A percentile compares a stretch with the other conserved stretches of the same genome.
Conservation (phyloP, 1,140 invertebrate species). For the Platyscapa corneri region DNA sequence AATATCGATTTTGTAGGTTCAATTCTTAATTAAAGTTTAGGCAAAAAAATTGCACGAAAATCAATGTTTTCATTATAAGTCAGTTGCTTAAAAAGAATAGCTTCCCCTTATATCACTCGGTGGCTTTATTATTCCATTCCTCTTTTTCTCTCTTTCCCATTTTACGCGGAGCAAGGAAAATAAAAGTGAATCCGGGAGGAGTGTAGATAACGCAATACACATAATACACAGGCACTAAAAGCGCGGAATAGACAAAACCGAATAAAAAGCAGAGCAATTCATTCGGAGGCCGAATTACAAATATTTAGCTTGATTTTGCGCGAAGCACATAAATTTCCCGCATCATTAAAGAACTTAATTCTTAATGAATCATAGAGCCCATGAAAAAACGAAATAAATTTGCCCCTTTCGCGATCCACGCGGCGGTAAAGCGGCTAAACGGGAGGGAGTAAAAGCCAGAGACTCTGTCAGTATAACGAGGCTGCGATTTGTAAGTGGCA, state of each 20-base stretch:
- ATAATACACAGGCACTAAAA: not conserved
- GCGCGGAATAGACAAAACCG: not conserved
- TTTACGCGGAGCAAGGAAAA: not conserved
- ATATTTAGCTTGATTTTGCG: conserved; percentile 25
- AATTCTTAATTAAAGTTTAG: not conserved
- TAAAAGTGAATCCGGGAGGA: not conserved
- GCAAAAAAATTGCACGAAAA: not conserved
- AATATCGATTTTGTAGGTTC: not conserved
- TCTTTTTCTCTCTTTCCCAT: not conserved
- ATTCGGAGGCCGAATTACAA: conserved; percentile 35
- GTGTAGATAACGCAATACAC: not conserved
- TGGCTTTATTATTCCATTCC: not conserved
- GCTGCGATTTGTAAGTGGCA: conserved; percentile 58
- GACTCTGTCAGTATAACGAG: conserved; percentile 42
- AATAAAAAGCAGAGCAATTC: conserved; percentile 42
- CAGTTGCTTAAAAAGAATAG: not conserved
- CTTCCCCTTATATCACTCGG: not conserved
- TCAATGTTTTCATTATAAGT: not conserved
- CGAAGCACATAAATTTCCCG: conserved; percentile 46
- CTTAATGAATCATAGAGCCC: conserved; percentile 43
- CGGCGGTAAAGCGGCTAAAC: too few species aligned
- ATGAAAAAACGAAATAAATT: conserved; percentile 33
- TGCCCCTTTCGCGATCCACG: conserved; percentile 4
- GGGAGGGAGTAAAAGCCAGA: not conserved
- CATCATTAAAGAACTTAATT: conserved; percentile 49